These are phyloP conservation scores for Drosophila paracracens DNA, from an alignment of 2,888 invertebrate species.

Conservation along the genomic window DNA sequence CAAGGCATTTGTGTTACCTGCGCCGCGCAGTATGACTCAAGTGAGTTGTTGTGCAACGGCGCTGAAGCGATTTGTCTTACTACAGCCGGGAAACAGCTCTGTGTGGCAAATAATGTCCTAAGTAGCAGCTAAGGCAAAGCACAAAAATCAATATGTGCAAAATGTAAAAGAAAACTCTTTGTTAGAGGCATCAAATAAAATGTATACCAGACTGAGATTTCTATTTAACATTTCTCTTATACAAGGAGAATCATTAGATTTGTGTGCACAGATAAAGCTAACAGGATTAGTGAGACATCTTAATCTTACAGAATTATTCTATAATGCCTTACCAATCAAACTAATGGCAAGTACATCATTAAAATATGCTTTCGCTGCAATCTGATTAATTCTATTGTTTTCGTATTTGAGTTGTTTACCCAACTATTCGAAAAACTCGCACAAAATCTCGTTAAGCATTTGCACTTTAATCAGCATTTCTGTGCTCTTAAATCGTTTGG, in stretches of 20 bases:
- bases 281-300: neutral
- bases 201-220: neutral
- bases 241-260: neutral
- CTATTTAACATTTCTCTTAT: neutral
- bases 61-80: slow-evolving; percentile 17
- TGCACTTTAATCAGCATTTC: slow-evolving; percentile 22
- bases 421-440: neutral
- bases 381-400: neutral
- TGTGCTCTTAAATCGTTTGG: neutral
- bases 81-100: slow-evolving; percentile 10
- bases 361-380: neutral
- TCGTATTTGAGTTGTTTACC: neutral
- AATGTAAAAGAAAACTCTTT: neutral
- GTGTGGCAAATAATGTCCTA: slow-evolving; percentile 4
- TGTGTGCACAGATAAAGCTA: neutral
- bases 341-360: neutral
- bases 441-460: slow-evolving; percentile 1
- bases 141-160: neutral
- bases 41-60: slow-evolving; percentile 36
- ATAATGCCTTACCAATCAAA: neutral
- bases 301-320: neutral
- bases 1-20: slow-evolving; percentile 48
- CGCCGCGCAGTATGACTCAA: neutral
- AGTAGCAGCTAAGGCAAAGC: slow-evolving; percentile 12
- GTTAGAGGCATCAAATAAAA: neutral